phyloP scores from a whole-genome alignment of 2,888 invertebrate genomes.

The Brachypterus glaber region DNA sequence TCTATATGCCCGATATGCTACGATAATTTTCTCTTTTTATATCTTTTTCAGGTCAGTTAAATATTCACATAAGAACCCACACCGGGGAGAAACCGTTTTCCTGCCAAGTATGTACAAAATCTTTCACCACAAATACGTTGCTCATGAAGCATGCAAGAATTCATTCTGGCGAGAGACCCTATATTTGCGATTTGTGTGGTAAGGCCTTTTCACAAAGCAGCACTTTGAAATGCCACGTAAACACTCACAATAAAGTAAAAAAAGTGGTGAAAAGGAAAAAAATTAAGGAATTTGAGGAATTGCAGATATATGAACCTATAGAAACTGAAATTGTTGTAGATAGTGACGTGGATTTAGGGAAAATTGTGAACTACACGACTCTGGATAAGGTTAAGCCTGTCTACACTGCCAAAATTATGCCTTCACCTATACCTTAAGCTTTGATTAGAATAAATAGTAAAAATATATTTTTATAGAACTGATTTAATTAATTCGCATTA shows the following conservation, averaged over 20 bases:
- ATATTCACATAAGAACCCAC: conserved; percentile 31
- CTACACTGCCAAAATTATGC: too few relatives aligned
- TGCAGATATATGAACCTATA: too few relatives aligned
- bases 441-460: too few relatives aligned
- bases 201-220: conserved; percentile 33
- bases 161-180: conserved; percentile 35
- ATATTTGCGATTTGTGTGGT: conserved; percentile 31
- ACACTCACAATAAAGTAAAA: conserved; percentile 19
- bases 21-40: too few relatives aligned
- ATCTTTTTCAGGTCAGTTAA: conserved; percentile 28
- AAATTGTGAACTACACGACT: too few relatives aligned
- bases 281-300: not conserved
- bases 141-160: conserved; percentile 30
- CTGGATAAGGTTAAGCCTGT: too few relatives aligned
- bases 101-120: conserved; percentile 29
- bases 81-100: conserved; percentile 34
- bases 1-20: too few relatives aligned
- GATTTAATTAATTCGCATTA: too few relatives aligned
- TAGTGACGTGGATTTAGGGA: too few relatives aligned
- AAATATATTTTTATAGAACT: too few relatives aligned
- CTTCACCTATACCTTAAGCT: too few relatives aligned
- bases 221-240: conserved; percentile 30
- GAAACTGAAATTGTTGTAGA: too few relatives aligned
- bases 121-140: conserved; percentile 30
- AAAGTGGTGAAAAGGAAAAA: not conserved